Base-by-base conservation (phyloP, 2,113 vertebrate genomes). In the Jaculus jaculus region DNA sequence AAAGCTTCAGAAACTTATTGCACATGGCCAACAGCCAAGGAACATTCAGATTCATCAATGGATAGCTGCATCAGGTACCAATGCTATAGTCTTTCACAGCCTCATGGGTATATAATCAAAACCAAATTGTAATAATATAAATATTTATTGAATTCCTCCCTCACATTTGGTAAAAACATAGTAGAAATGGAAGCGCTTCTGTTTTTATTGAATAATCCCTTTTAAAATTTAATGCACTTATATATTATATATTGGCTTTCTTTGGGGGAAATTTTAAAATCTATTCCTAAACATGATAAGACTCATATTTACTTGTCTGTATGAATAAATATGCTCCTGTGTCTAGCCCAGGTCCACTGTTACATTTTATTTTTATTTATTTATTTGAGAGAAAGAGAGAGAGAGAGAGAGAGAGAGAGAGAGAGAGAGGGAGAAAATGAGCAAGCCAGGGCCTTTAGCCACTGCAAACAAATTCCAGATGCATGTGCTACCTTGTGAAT, bases 61-160 rank as follows among this genome's bases (percentile, higher is more conserved):
- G 93, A 97, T 92, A 81, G 77, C 89, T 94, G 88, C 97, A 95
- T 97, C 96, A 97, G 94, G 91, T 97, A 96, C 95, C 54, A 89
- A 75, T 93, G 97, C 96, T 90, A 68, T 86, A 94, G 92, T 54
- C 91, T 47, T 93, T 69, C 96, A 71, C 15, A 85, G 94, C 96
- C 97, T 98, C 97, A 94, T 96, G 96, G 97, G 97, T 97, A 92
- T 87, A 96, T 96, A 97, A 97, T 97, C 94, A 97, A 97, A 98
- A 79, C 91, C 7, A 73, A 93, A 80, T 77, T 84, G 24, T 97
- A 97, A 97, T 94, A 78, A 96, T 97, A 97, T 96, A 94, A 97
- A 98, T 98, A 98, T 98, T 97, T 97, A 98, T 98, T 95, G 96
- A 89, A 26, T 82, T n/a, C n/a, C n/a, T n/a, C n/a, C 75, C 61